Evolutionary conservation across 2,888 invertebrate species (phyloP).

Genomic region (Lochmaea crataegi): DNA sequence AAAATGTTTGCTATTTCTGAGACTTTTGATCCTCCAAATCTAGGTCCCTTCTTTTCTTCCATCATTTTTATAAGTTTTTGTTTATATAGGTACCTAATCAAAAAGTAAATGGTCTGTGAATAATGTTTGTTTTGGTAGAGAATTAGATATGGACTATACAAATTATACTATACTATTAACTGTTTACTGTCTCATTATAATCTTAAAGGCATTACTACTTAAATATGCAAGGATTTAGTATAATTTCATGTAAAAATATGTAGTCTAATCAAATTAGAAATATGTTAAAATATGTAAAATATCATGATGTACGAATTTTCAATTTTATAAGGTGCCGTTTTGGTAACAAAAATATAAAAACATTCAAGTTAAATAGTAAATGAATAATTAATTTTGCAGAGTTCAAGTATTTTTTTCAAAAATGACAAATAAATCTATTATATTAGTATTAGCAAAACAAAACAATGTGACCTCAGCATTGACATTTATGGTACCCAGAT

Average conservation of each 20-base stretch:
- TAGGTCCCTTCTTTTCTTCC: constrained; percentile 62
- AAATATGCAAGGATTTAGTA: neutral
- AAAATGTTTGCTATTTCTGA: constrained; percentile 93
- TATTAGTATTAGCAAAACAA: constrained; percentile 35
- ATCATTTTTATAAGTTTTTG: constrained; percentile 47
- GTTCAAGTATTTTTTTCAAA: too few species aligned
- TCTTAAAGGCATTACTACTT: neutral
- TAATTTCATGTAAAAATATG: constrained; percentile 6
- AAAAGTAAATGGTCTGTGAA: too few species aligned
- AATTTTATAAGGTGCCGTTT: neutral
- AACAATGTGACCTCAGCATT: constrained; percentile 56
- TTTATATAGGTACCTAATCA: neutral
- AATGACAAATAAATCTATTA: neutral
- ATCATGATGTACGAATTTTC: neutral
- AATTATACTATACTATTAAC: neutral
- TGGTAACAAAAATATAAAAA: neutral
- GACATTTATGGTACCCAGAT: constrained; percentile 50
- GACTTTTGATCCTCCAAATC: constrained; percentile 79
- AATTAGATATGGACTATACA: too few species aligned
- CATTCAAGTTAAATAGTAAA: neutral
- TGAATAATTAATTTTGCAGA: neutral
- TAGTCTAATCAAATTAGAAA: neutral
- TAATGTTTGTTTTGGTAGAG: too few species aligned
- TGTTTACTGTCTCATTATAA: neutral
- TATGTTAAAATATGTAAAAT: neutral